Conservation (phyloP, 2,113 vertebrate species). For the Oreamnos americanus region DNA sequence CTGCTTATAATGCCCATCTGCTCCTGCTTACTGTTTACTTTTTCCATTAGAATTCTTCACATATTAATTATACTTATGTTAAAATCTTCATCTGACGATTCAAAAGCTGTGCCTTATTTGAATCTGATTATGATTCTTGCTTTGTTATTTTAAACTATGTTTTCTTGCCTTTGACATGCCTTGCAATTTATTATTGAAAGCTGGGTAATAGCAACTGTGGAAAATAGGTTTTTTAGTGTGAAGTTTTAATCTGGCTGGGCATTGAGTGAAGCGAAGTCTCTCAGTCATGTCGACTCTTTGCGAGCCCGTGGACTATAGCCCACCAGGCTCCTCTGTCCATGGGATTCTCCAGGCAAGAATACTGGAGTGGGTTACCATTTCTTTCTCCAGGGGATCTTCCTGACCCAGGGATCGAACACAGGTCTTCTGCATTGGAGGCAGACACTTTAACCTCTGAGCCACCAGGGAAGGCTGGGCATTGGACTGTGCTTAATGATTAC, state of each 20-base stretch:
- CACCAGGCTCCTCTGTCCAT: too few relatives aligned
- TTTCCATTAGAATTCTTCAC: background rate
- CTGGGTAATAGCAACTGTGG: background rate
- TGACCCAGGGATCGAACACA: rapidly evolving
- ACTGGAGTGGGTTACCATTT: too few relatives aligned
- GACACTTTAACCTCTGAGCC: too few relatives aligned
- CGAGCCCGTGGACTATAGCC: rapidly evolving
- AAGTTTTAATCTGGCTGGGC: background rate
- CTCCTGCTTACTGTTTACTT: background rate
- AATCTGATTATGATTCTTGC: background rate
- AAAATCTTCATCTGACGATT: background rate
- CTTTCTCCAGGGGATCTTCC: too few relatives aligned
- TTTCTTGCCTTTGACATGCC: background rate
- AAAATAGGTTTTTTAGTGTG: background rate
- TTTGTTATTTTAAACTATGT: background rate
- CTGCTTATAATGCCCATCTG: background rate
- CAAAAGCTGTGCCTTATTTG: background rate
- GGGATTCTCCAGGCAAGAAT: too few relatives aligned
- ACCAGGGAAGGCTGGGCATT: background rate
- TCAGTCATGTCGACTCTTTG: too few relatives aligned
- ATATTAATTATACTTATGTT: background rate
- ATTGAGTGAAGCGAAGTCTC: background rate
- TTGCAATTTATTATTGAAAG: background rate
- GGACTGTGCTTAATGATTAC: background rate
- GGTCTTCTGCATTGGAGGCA: too few relatives aligned